These are phyloP conservation scores for Eremobia ochroleuca DNA, from an alignment of 2,888 invertebrate genomes.

Conservation along the genomic window DNA sequence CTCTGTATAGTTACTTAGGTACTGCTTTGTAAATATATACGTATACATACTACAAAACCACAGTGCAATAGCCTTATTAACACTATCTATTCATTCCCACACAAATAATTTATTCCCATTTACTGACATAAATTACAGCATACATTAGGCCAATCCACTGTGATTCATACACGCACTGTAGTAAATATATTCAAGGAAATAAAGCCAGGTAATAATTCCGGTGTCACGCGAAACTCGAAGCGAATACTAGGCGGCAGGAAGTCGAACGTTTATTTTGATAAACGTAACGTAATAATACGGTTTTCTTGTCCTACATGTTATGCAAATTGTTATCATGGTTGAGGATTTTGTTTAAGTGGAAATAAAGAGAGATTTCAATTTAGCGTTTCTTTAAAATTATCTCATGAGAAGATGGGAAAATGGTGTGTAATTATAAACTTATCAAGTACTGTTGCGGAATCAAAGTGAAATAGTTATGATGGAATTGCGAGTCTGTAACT, in stretches of 20 bases:
- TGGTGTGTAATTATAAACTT: background rate
- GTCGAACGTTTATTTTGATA: slow-evolving; percentile 71
- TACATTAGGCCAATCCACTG: slow-evolving; percentile 59
- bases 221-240: slow-evolving; percentile 71
- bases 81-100: slow-evolving; percentile 36
- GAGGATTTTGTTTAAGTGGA: background rate
- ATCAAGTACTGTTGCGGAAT: background rate
- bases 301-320: slow-evolving; percentile 52
- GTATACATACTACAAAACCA: background rate
- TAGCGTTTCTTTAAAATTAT: background rate
- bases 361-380: background rate
- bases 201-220: slow-evolving; percentile 66
- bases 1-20: background rate
- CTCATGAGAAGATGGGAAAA: background rate
- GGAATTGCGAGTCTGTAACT: background rate
- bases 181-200: slow-evolving; percentile 68
- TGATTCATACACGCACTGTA: slow-evolving; percentile 63
- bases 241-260: slow-evolving; percentile 69
- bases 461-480: background rate
- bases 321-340: slow-evolving; percentile 34
- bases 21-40: background rate
- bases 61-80: slow-evolving; percentile 13
- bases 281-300: slow-evolving; percentile 64
- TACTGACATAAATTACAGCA: slow-evolving; percentile 55
- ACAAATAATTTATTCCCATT: slow-evolving; percentile 46